These are phyloP conservation scores for Pissodes strobi DNA, from an alignment of 1,140 invertebrate genomes.

Conservation along the genomic window DNA sequence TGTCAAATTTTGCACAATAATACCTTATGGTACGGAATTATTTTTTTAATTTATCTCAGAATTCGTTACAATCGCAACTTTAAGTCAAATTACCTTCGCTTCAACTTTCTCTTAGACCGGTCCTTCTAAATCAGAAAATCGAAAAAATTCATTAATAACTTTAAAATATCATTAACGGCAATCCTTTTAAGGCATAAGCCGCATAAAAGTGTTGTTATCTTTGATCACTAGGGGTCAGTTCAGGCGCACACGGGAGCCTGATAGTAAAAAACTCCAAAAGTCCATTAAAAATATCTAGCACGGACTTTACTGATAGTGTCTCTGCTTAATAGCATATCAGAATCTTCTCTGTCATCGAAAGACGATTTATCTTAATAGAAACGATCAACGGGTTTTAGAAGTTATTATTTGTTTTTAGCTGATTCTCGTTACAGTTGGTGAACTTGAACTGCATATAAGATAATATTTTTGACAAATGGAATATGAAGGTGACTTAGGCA, in stretches of 20 bases:
- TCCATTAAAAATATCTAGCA: constrained; percentile 23
- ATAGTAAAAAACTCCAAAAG: constrained; percentile 17
- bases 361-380: constrained; percentile 18
- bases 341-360: constrained; percentile 1
- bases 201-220: constrained; percentile 6
- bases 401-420: no score
- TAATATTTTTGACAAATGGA: no score
- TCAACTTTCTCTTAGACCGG: constrained; percentile 3
- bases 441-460: no score
- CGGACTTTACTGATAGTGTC: background rate
- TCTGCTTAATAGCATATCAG: constrained; percentile 5
- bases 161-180: constrained; percentile 22
- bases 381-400: background rate
- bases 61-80: no score
- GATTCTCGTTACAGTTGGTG: no score
- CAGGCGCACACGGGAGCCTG: background rate
- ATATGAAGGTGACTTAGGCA: no score
- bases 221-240: constrained; percentile 1
- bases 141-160: constrained; percentile 15
- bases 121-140: background rate
- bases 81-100: no score
- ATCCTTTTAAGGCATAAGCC: constrained; percentile 14
- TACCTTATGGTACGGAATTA: no score
- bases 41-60: no score
- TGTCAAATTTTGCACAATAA: no score